Evolutionary conservation across 2,797 vertebrate species (phyloP), one percentile per base, ranked within the genome.

Genomic region (Falco peregrinus): DNA sequence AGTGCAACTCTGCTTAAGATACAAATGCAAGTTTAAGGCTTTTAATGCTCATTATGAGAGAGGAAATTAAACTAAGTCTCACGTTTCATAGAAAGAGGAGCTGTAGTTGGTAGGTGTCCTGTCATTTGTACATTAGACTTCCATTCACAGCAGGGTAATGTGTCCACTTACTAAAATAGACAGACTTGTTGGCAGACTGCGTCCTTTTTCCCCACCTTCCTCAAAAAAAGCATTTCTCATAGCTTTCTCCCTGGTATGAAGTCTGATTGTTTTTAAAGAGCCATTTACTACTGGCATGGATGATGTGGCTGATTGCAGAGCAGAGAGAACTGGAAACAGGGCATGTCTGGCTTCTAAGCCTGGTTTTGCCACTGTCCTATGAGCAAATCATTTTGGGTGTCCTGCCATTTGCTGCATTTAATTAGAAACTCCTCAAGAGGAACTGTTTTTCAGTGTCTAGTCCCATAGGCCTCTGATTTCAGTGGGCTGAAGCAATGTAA

Each of bases 31-130:
- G 21, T 79, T 95, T 90, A 79, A 77, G 71, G 53, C 75, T 96
- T 96, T 96, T 78, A 89, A 74, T 61, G 71, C 29, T 89, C 63
- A 37, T 84, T 78, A 76, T 76, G 73, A 83, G 59, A 64, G 57
- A 80, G 75, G 57, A 95, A 96, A 94, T 93, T 50, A 85, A 51
- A 47, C 51, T 7, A 74, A 60, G 79, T 87, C 81, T 96, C 75
- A 25, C 28, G 13, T 96, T 96, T 92, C 92, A 20, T 67, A 41
- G 84, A 86, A 89, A 69, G 76, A 93, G 68, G 70, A 95, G 71
- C 86, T 93, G 33, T 68, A 59, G 68, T 69, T 91, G 53, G 53
- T 87, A 75, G 75, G n/a, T 82, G 48, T 69, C 61, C 73, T 84
- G 53, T 84, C 78, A 65, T 71, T 95, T 89, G 64, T 83, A 48